Percentiles rank a stretch among this genome's conserved stretches.
phyloP scores from a whole-genome alignment of 2,797 vertebrate species.

The Alca torda region DNA sequence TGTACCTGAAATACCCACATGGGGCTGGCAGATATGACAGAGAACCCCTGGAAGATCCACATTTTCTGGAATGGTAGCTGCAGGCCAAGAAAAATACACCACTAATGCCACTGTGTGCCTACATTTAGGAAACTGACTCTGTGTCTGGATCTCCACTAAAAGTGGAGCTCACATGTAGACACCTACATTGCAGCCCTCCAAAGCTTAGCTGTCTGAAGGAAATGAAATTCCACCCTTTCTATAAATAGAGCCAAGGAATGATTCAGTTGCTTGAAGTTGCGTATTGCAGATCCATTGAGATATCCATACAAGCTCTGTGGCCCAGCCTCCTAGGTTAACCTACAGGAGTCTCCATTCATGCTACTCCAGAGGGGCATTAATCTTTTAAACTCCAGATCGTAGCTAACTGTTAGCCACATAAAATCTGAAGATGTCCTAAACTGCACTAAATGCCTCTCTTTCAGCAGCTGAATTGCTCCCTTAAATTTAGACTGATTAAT shows the following conservation, averaged over 20 bases:
- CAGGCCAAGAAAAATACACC: not conserved
- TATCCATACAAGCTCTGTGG: not conserved
- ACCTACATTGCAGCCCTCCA: not conserved
- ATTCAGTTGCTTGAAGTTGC: not conserved
- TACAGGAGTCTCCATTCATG: not conserved
- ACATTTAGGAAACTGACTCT: not conserved
- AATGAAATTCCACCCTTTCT: not conserved
- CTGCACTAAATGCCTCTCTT: not conserved
- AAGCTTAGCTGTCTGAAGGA: not conserved
- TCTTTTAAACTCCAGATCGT: not conserved
- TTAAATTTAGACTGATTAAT: not conserved
- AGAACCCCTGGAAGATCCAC: not conserved
- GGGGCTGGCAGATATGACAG: not conserved
- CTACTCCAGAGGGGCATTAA: not conserved
- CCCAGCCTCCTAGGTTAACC: not conserved
- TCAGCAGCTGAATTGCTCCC: not conserved
- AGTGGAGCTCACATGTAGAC: not conserved
- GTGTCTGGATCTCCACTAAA: not conserved
- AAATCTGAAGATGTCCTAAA: not conserved
- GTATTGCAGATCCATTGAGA: not conserved
- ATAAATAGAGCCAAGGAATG: not conserved
- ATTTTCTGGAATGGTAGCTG: not conserved
- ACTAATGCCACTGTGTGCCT: not conserved
- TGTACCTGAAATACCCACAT: not conserved
- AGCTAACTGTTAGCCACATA: not conserved